phyloP scores from a whole-genome alignment of 2,113 vertebrate genomes.

The Albula goreensis region DNA sequence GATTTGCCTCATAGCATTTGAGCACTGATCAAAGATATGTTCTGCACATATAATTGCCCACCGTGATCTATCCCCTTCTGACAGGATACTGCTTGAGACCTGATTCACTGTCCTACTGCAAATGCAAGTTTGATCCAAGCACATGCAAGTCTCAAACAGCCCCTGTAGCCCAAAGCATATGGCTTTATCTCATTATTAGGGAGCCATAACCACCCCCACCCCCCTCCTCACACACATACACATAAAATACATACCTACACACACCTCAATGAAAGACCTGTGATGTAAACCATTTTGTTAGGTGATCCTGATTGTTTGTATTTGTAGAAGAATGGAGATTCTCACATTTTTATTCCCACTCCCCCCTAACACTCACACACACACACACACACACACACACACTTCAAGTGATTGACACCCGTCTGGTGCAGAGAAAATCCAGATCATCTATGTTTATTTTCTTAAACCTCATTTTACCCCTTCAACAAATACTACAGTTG shows the following conservation, averaged over 20 bases:
- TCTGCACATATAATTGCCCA: background rate
- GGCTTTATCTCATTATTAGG: background rate
- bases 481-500: too few species aligned
- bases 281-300: background rate
- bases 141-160: background rate
- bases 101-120: background rate
- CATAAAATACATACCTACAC: too few species aligned
- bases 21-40: background rate
- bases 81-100: background rate
- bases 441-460: too few species aligned
- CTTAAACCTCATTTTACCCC: too few species aligned
- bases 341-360: background rate
- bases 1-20: background rate
- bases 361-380: background rate
- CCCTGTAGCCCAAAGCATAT: background rate
- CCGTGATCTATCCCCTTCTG: background rate
- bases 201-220: background rate
- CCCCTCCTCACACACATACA: too few species aligned
- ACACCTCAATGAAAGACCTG: background rate
- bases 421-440: background rate
- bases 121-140: background rate
- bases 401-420: background rate
- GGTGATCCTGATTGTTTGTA: background rate
- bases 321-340: background rate
- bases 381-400: background rate